Evolutionary conservation across 2,113 vertebrate genomes (phyloP), one percentile per base, ranked within the genome.

Genomic region (Ctenodactylus gundi): DNA sequence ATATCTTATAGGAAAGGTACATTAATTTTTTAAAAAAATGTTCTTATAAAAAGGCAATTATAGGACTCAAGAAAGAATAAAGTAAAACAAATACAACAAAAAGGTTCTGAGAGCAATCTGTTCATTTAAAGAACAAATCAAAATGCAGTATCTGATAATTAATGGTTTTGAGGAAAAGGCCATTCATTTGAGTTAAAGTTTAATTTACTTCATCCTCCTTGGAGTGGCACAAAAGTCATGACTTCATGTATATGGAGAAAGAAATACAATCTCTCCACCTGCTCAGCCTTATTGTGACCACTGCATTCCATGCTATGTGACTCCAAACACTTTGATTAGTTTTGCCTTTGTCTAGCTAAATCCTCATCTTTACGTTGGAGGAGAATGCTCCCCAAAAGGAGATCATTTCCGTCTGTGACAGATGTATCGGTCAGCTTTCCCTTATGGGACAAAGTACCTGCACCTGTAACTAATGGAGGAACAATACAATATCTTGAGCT

Each of bases 1-100:
- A 57, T n/a, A 7, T 90, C 83, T 67, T 62, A 84, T 44, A 44
- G 92, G 64, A 55, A 72, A 62, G 20, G 34, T 39, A 29, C 11
- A 23, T 29, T 39, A 65, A 10, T 64, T 55, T 85, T 27, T 67
- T n/a, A n/a, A n/a, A n/a, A n/a, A n/a, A n/a, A 29, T 64, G 93
- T 36, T 11, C 7, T 20, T 77, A 46, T 44, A 85, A 41, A 51
- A 25, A 62, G 23, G 20, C 9, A 81, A 55, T 53, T 46, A 55
- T 60, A 93, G 80, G 70, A 49, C 25, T 2, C 21, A 86, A 51
- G 49, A 93, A 91, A 88, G 51, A 85, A 95, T 62, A 82, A 95
- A 60, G 39, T 41, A 92, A 84, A 86, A 75, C 12, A 85, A 89
- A 77, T 25, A 46, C 3, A 94, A n/a, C 60, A 89, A 65, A 60